Evolutionary conservation across 2,888 invertebrate species (phyloP), one percentile per base, ranked within the genome.

Genomic region (Tipula confusa): DNA sequence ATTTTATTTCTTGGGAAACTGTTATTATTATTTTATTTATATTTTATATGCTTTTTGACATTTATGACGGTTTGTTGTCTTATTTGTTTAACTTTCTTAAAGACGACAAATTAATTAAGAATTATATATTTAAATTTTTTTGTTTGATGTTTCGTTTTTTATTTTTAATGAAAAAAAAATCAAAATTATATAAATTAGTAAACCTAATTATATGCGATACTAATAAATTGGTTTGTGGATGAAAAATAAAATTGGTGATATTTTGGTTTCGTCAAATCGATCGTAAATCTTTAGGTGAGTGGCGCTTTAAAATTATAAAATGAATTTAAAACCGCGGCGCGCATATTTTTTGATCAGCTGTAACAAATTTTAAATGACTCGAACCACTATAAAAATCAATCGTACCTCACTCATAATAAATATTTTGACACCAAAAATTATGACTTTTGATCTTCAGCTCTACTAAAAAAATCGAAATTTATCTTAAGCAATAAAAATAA

Each of bases 41-140:
- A 18, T 48, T 48, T 48, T 64, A 64, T 64, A 24, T n/a, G 64
- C 64, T 9, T 64, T 24, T 18, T 64, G 64, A 64, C 64, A 64
- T 64, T 64, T 64, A 64, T 64, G 64, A 64, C 24, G 24, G 64
- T 64, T 24, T 18, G 24, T 64, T 64, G 64, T 24, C 64, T 64
- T 64, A 64, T 64, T 64, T 64, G 64, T 64, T 64, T 64, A 64
- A 64, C 64, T 64, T 64, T 64, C 64, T 64, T 64, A 18, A 64
- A 64, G 24, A 64, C 24, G 64, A 64, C 64, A 64, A 24, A 64
- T 64, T 64, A 64, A 64, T 64, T 64, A 64, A 64, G 64, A 64
- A 64, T 64, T 64, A 64, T 64, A 64, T 24, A 64, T 64, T 64
- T 64, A 64, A 64, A 18, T 13, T 64, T n/a, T n/a, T 64, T 64